A percentile compares a stretch with the other conserved stretches of the same genome.
These are phyloP conservation scores for Micromussa lordhowensis DNA, from an alignment of 92 coral and sea anemone species.

Conservation along the genomic window DNA sequence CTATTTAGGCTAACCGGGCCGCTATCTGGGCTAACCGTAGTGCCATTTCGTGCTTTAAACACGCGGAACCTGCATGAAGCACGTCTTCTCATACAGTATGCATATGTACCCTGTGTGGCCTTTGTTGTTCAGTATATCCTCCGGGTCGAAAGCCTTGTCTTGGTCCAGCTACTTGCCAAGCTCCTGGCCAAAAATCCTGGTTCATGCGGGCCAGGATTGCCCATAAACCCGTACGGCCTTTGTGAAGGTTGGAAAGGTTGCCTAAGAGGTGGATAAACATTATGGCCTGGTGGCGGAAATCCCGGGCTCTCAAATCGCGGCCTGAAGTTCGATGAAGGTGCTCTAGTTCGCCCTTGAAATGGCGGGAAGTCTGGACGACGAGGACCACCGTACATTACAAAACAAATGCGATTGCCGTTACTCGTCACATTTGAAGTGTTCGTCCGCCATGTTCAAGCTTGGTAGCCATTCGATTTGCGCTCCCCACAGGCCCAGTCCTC, in stretches of 20 bases:
- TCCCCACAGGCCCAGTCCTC: not conserved
- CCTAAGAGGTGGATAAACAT: conserved; percentile 18
- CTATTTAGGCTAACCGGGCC: no score
- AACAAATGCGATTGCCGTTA: not conserved
- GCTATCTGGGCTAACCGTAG: no score
- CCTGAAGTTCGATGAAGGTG: conserved; percentile 18
- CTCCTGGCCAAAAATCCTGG: conserved; percentile 21
- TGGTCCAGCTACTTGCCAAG: conserved; percentile 8
- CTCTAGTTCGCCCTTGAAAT: conserved; percentile 26
- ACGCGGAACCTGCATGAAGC: no score
- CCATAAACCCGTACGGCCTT: not conserved
- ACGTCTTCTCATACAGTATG: not conserved
- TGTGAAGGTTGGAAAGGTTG: not conserved
- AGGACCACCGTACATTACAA: conserved; percentile 43
- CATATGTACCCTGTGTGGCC: conserved; percentile 15
- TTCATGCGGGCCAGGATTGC: not conserved
- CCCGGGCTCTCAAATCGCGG: conserved; percentile 34
- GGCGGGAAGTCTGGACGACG: conserved; percentile 29
- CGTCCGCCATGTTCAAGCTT: conserved; percentile 47
- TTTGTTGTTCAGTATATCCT: conserved; percentile 15
- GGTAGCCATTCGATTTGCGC: not conserved
- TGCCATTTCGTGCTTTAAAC: no score
- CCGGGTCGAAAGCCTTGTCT: conserved; percentile 7
- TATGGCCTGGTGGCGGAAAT: conserved; percentile 4
- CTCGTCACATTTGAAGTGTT: no score